Conservation (phyloP, 2,797 vertebrate genomes). For the Acrossocheilus wenchowensis region DNA sequence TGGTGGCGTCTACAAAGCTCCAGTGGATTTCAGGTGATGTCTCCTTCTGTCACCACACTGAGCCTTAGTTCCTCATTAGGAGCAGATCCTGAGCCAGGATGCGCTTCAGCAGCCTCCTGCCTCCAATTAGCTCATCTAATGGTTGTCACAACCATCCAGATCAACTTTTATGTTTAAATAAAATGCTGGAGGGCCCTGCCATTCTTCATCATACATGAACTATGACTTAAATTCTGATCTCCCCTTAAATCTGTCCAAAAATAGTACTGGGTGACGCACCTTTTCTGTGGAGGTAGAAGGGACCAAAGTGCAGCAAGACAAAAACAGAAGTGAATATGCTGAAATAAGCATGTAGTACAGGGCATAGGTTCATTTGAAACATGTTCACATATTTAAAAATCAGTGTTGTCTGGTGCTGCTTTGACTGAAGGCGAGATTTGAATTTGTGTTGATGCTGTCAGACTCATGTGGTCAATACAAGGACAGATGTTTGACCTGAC, state of each 20-base stretch:
- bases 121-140: slow-evolving; percentile 81
- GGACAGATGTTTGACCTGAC: slow-evolving; percentile 65
- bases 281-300: neutral
- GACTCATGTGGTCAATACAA: slow-evolving; percentile 67
- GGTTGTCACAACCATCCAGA: slow-evolving; percentile 76
- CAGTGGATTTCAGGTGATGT: slow-evolving; percentile 53
- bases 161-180: slow-evolving; percentile 78
- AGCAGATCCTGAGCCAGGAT: slow-evolving; percentile 75
- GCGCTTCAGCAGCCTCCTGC: slow-evolving; percentile 76
- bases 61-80: slow-evolving; percentile 83
- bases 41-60: slow-evolving; percentile 81
- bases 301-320: neutral
- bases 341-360: neutral
- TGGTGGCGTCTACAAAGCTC: slow-evolving; percentile 30
- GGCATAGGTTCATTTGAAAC: neutral
- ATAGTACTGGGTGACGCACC: neutral
- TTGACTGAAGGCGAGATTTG: neutral
- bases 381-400: neutral
- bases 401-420: neutral
- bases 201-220: slow-evolving; percentile 73
- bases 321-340: neutral
- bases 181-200: slow-evolving; percentile 73
- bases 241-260: slow-evolving; percentile 69
- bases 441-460: neutral
- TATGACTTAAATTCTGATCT: slow-evolving; percentile 79